Evolutionary conservation across 2,888 invertebrate species (phyloP).

Genomic region (Nasonia oneida): DNA sequence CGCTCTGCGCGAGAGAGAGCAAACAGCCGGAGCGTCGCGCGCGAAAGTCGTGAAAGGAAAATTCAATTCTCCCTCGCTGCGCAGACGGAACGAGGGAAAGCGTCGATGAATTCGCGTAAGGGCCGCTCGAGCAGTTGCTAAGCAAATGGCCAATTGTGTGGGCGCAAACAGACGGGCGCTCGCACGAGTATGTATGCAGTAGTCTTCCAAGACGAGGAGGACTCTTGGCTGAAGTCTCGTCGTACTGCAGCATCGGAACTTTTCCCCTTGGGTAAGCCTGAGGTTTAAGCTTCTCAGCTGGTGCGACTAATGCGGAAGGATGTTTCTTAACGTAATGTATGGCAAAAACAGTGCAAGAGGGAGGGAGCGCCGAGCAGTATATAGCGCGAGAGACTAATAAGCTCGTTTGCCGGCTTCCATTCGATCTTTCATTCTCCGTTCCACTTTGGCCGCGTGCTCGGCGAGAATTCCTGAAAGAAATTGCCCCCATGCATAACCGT

Average conservation of each 20-base stretch:
- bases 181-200: not conserved
- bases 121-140: conserved; percentile 68
- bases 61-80: conserved; percentile 26
- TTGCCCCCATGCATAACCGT: not conserved
- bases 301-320: too few relatives aligned
- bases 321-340: too few relatives aligned
- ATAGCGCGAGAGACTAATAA: not conserved
- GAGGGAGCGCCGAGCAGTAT: too few relatives aligned
- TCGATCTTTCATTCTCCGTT: not conserved
- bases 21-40: not conserved
- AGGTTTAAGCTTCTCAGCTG: too few relatives aligned
- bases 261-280: too few relatives aligned
- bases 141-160: conserved; percentile 74
- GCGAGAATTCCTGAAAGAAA: not conserved
- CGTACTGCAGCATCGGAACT: not conserved
- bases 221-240: not conserved
- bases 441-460: not conserved
- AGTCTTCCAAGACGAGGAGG: not conserved
- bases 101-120: conserved; percentile 25
- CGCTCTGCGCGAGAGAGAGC: not conserved
- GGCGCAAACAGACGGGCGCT: conserved; percentile 14
- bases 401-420: not conserved
- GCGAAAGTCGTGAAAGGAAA: conserved; percentile 13
- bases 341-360: too few relatives aligned
- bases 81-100: not conserved